Evolutionary conservation across 2,888 invertebrate species (phyloP).

Genomic region (Megastigmus dorsalis): DNA sequence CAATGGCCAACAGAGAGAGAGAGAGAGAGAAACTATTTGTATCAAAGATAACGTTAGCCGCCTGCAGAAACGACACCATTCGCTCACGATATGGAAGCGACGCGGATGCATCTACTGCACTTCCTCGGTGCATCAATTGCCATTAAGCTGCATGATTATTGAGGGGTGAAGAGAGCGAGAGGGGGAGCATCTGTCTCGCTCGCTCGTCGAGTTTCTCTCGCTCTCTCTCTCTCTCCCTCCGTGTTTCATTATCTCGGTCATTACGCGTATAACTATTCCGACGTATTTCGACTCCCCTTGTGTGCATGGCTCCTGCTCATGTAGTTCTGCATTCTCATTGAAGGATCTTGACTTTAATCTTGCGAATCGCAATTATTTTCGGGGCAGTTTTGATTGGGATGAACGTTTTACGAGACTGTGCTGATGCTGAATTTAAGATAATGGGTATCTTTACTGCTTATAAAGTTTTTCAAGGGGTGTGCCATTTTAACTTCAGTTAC

Average conservation of each 20-base stretch:
- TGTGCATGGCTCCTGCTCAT: not conserved
- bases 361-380: slow-evolving; percentile 18
- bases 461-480: not conserved
- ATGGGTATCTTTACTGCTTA: slow-evolving; percentile 1
- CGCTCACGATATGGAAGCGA: slow-evolving; percentile 22
- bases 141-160: slow-evolving; percentile 72
- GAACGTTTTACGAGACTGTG: slow-evolving; percentile 9
- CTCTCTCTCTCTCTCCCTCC: slow-evolving; percentile 16
- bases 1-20: slow-evolving; percentile 20
- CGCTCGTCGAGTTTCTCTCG: slow-evolving; percentile 31
- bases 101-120: slow-evolving; percentile 53
- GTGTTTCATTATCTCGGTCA: slow-evolving; percentile 50
- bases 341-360: not conserved
- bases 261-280: not conserved
- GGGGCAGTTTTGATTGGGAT: not conserved
- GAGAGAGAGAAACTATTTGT: slow-evolving; percentile 24
- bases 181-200: slow-evolving; percentile 32
- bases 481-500: no score
- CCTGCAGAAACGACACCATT: slow-evolving; percentile 38
- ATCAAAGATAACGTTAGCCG: slow-evolving; percentile 46
- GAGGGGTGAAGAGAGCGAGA: slow-evolving; percentile 52
- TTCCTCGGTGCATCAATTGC: slow-evolving; percentile 71
- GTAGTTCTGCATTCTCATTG: not conserved
- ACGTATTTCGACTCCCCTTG: not conserved
- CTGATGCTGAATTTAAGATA: not conserved